phyloP scores from a whole-genome alignment of 35 echinoderm and acorn worm species.

The Heliocidaris tuberculata region DNA sequence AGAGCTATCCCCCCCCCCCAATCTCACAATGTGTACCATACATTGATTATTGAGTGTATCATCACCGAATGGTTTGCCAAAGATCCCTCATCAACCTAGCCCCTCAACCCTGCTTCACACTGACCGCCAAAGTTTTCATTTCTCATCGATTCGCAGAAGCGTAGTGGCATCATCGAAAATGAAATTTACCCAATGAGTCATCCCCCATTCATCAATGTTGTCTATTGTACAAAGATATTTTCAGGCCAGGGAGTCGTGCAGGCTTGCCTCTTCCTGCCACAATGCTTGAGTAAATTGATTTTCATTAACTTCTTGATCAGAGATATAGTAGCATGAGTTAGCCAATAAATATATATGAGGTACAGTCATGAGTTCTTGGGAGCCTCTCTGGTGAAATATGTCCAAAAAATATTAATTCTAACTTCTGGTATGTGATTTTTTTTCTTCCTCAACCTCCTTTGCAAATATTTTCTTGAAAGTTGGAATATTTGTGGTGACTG shows the following conservation, averaged over 20 bases:
- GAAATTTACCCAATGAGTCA: constrained; percentile 9
- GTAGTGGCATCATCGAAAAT: background rate
- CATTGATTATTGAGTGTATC: background rate
- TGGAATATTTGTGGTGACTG: background rate
- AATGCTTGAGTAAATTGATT: constrained; percentile 7
- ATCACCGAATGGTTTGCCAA: background rate
- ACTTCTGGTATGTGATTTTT: background rate
- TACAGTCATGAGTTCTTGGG: background rate
- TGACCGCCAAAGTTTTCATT: background rate
- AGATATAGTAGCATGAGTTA: background rate
- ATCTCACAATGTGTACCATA: background rate
- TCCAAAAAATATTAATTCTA: background rate
- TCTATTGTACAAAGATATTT: background rate
- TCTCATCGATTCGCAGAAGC: background rate
- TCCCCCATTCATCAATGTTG: background rate
- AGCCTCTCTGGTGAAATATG: background rate
- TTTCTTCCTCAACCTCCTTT: background rate
- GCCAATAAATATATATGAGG: background rate
- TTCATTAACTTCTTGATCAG: background rate
- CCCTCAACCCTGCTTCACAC: background rate
- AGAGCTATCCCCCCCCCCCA: background rate
- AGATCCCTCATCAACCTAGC: background rate
- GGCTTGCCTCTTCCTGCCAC: background rate
- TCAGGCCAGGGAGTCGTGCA: background rate
- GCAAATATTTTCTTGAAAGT: background rate